These are phyloP conservation scores for Dasyurus viverrinus DNA, from an alignment of 2,113 vertebrate species.

Conservation along the genomic window DNA sequence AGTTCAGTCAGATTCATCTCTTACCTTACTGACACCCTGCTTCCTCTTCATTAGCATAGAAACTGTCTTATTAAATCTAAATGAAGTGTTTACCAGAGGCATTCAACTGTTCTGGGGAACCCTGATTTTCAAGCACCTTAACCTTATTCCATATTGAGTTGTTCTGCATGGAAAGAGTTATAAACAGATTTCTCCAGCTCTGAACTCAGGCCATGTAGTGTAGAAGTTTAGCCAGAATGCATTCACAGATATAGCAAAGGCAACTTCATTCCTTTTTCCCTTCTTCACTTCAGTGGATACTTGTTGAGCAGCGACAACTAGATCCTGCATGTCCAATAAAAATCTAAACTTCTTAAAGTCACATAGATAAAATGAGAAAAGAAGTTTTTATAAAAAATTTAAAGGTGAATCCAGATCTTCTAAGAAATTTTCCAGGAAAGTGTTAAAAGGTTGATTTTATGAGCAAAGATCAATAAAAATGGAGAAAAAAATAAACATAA, in stretches of 20 bases:
- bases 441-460: too few species aligned
- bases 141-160: background rate
- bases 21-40: background rate
- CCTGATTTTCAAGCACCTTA: conserved; percentile 2
- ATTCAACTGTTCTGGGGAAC: background rate
- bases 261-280: background rate
- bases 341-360: background rate
- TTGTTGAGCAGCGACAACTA: background rate
- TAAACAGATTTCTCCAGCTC: background rate
- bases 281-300: background rate
- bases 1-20: conserved; percentile 4
- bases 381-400: background rate
- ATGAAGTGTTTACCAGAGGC: conserved; percentile 24
- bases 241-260: background rate
- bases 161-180: background rate
- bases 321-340: background rate
- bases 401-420: background rate
- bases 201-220: background rate
- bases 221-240: background rate
- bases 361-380: background rate
- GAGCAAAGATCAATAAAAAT: background rate
- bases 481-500: too few species aligned
- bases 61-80: conserved; percentile 37
- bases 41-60: conserved; percentile 23
- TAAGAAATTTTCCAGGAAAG: too few species aligned